Evolutionary conservation across 2,113 vertebrate species (phyloP), one percentile per base, ranked within the genome.

Genomic region (Callipepla squamata): DNA sequence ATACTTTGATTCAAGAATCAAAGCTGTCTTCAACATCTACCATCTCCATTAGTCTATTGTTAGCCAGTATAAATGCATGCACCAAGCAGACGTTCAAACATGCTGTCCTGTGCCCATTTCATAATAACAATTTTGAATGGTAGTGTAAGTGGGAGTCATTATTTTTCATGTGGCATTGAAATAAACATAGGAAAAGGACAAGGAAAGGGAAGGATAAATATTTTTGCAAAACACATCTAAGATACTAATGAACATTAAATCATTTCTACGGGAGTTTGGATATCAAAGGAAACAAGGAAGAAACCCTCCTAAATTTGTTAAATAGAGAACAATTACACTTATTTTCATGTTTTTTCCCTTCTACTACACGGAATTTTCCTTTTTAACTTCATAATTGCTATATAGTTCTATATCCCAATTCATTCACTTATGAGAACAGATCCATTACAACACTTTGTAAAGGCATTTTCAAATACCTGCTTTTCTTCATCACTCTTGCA

Each of bases 381-480:
- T 91, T 78, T 96, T 95, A 73, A 78, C 45, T 32, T 93, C 85
- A 89, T 80, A 32, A 72, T 79, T 83, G 87, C 90, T 94, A 90
- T 94, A 58, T 90, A 87, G 81, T 92, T 96, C 88, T 96, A 94
- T 86, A 97, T 94, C 87, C 94, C 79, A 94, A 88, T 96, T 97
- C 83, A 95, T 97, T 97, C 82, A 92, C 47, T 93, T 96, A 55
- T 67, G 84, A 96, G 89, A 97, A 86, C 74, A 96, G 94, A 90
- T 96, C 86, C 75, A 88, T 93, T 87, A 25, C 65, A 92, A 95
- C 58, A 9, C 93, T 42, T 96, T 93, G 93, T 80, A 87, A 87
- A 92, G 45, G 13, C 25, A 38, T 91, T 92, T 95, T 94, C 76
- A 90, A 96, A 93, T 93, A 65, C 58, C 75, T 92, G 30, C 50